Conservation (phyloP, 2,888 invertebrate species). For the Tyria jacobaeae region DNA sequence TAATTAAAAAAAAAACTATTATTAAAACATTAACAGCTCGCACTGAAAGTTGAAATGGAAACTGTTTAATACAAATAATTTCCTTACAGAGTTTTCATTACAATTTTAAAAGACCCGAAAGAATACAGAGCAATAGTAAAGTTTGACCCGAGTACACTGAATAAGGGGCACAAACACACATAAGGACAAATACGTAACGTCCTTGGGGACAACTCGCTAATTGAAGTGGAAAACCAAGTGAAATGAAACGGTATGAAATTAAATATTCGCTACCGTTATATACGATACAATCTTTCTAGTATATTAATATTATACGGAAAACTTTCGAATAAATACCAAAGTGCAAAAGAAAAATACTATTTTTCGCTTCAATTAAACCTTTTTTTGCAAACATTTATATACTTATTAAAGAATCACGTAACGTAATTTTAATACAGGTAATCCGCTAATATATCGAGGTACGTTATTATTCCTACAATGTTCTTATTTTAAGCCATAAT, state of each 20-base stretch:
- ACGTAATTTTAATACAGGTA: not conserved
- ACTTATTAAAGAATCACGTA: not conserved
- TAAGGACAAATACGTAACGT: slow-evolving; percentile 22
- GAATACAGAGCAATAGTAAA: not conserved
- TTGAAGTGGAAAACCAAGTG: slow-evolving; percentile 39
- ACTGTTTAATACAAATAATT: not conserved
- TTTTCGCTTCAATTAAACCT: not conserved
- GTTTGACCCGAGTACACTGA: slow-evolving; percentile 16
- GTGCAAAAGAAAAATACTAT: not conserved
- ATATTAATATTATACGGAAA: not conserved
- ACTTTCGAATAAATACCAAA: not conserved
- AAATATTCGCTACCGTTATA: slow-evolving; percentile 36
- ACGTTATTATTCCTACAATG: too few species aligned
- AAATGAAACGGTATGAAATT: slow-evolving; percentile 36
- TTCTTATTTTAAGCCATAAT: too few species aligned
- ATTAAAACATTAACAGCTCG: not conserved
- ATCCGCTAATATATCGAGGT: too few species aligned
- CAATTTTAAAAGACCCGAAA: not conserved
- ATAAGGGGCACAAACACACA: slow-evolving; percentile 8
- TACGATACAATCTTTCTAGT: slow-evolving; percentile 14
- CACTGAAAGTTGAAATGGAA: not conserved
- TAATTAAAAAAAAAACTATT: not conserved
- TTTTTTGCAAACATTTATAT: too few species aligned
- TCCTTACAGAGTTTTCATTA: not conserved
- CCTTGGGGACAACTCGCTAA: slow-evolving; percentile 29